Base-by-base conservation (phyloP, 92 coral and sea anemone genomes). In the Porites lobata region DNA sequence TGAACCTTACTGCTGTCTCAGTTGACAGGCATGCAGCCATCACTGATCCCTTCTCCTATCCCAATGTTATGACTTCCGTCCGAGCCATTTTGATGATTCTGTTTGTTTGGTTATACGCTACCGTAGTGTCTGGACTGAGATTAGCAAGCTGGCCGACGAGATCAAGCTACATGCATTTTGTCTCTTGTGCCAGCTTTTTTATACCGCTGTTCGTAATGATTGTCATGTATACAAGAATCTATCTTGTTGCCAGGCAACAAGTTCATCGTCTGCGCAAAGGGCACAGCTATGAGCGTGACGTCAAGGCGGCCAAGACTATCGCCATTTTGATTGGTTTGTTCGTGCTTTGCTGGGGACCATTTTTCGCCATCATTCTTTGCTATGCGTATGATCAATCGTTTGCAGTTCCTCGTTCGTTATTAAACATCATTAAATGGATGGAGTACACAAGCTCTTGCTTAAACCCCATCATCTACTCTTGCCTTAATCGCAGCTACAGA, bases 1-100 rank as follows among this genome's bases (percentile, higher is more conserved):
- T 95, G 98, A 95, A 95, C 80, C 83, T 95, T n/a, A 91, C 95
- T 26, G 98, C 98, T 66, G 98, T 95, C 11, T 89, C 94, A 63
- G 86, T 93, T n/a, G 98, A 95, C 76, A 85, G 98, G 26, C 96
- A 95, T 65, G 92, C 86, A 47, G 98, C 98, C 38, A 95, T 95
- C 56, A 93, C 96, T 26, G 92, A 84, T 81, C 98, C 98, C 1
- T 85, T 95, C 53, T 88, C 82, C 72, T 95, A 95, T 78, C 94
- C 93, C 21, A 86, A 79, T 47, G 86, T 90, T 14, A 90, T 95
- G 92, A 90, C 96, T 9, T 79, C 98, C 29, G 74, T 32, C 17
- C 90, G 88, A 67, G 95, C 96, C 54, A 64, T 92, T 9, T 59
- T 80, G 1, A 94, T 89, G 67, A 92, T 94, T 29, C 24, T 88